These are phyloP conservation scores for Notothenia rossii DNA, from an alignment of 2,113 vertebrate species.

Conservation along the genomic window DNA sequence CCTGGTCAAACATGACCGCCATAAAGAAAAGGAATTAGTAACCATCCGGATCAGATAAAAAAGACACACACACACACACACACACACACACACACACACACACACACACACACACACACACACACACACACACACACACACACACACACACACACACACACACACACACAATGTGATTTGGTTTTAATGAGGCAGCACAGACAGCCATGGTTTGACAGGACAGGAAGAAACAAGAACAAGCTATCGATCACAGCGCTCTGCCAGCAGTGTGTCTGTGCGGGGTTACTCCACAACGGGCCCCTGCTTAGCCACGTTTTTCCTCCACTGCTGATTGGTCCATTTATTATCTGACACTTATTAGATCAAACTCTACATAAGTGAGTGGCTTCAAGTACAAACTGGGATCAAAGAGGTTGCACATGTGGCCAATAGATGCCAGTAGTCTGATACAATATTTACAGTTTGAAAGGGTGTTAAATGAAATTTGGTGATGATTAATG, in stretches of 20 bases:
- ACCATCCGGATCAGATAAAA: too few relatives aligned
- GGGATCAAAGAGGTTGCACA: constrained; percentile 19
- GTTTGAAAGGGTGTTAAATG: too few relatives aligned
- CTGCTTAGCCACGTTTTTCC: constrained; percentile 27
- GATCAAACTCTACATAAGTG: constrained; percentile 30
- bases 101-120: constrained; percentile 11
- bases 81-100: constrained; percentile 18
- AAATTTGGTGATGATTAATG: too few relatives aligned
- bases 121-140: constrained; percentile 11
- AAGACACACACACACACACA: too few relatives aligned
- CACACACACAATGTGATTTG: constrained; percentile 47
- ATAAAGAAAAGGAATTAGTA: too few relatives aligned
- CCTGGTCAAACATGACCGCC: too few relatives aligned
- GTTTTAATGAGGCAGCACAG: constrained; percentile 62
- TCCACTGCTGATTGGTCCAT: constrained; percentile 30
- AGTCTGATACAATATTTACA: too few relatives aligned
- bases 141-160: background rate
- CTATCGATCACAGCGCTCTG: too few relatives aligned
- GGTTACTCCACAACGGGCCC: constrained; percentile 17
- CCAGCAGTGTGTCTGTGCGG: too few relatives aligned
- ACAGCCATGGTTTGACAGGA: constrained; percentile 57
- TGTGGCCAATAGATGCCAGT: constrained; percentile 58
- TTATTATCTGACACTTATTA: constrained; percentile 26
- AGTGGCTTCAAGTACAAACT: background rate
- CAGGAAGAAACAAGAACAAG: too few relatives aligned